A percentile compares a stretch with the other conserved stretches of the same genome.
Evolutionary conservation across 2,113 vertebrate species (phyloP).

Genomic region (Cyanocitta stelleri): DNA sequence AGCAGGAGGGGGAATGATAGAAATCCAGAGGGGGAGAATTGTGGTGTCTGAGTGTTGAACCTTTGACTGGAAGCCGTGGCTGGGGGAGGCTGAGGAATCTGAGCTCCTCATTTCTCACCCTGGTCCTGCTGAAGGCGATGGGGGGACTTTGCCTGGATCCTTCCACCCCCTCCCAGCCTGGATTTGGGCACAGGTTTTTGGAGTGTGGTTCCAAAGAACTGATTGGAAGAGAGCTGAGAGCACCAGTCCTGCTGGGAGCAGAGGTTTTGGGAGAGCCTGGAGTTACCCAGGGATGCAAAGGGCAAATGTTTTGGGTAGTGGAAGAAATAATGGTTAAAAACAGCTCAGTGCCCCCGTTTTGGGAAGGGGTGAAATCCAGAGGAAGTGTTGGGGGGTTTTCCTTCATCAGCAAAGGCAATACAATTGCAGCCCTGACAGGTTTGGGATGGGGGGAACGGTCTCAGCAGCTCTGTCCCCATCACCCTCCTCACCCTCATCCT

Average conservation of each 20-base stretch:
- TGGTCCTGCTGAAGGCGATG: not conserved
- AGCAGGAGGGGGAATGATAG: not conserved
- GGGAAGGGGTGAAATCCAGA: accelerated
- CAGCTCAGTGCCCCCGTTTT: not conserved
- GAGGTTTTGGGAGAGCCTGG: not conserved
- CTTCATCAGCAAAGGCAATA: accelerated
- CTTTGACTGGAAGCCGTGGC: not conserved
- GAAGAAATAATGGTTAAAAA: not conserved
- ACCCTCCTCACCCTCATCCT: not conserved
- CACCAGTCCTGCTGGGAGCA: not conserved
- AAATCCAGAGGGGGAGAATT: not conserved
- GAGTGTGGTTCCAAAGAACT: not conserved
- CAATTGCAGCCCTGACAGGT: not conserved
- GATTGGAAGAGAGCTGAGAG: not conserved
- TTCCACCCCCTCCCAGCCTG: not conserved
- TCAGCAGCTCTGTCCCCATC: not conserved
- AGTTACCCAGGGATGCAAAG: not conserved
- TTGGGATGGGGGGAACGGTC: not conserved
- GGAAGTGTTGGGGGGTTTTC: not conserved
- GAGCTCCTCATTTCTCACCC: not conserved
- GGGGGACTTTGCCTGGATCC: not conserved
- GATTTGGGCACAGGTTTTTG: not conserved
- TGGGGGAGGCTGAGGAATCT: not conserved
- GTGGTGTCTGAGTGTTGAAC: not conserved
- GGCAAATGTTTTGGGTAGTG: not conserved